Percentiles rank a stretch among this genome's conserved stretches.
Conservation (phyloP, 2,888 invertebrate species). For the Andrena haemorrhoa region DNA sequence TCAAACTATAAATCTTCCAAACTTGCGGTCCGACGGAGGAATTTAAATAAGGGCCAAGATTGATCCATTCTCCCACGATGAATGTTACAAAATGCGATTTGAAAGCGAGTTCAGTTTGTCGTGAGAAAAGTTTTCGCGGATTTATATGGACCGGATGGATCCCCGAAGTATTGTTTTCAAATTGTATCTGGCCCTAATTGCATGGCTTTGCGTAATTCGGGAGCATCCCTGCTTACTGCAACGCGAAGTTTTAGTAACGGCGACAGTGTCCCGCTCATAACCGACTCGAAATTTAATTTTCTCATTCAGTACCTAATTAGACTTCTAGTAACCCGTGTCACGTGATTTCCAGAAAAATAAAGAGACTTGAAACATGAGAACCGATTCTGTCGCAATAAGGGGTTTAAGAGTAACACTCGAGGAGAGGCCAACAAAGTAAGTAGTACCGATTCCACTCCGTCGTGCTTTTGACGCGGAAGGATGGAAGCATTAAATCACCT, state of each 20-base stretch:
- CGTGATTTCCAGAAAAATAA: too few relatives aligned
- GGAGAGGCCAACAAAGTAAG: not conserved
- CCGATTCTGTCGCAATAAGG: too few relatives aligned
- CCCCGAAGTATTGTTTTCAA: not conserved
- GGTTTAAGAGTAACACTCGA: not conserved
- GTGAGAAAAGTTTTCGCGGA: not conserved
- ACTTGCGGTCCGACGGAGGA: not conserved
- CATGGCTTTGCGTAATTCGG: not conserved
- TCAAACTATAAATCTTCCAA: not conserved
- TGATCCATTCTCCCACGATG: too few relatives aligned
- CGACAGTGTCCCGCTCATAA: not conserved
- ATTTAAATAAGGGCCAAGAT: not conserved
- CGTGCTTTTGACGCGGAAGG: not conserved
- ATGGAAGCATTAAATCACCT: not conserved
- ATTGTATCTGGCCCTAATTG: conserved; percentile 9
- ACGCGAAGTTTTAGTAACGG: conserved; percentile 9
- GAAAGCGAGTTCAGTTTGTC: too few relatives aligned
- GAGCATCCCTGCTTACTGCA: not conserved
- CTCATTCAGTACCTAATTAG: too few relatives aligned
- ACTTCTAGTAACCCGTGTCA: too few relatives aligned
- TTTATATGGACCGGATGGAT: not conserved
- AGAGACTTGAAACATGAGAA: too few relatives aligned
- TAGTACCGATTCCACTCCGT: not conserved
- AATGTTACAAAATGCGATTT: not conserved
- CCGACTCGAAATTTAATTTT: not conserved